phyloP scores from a whole-genome alignment of 2,113 vertebrate species.

The rat (Rattus norvegicus) region GRCr8 NC_086025.1:120274001-120274500 shows the following conservation, averaged over 20 bases:
- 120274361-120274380: background rate
- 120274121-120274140: accelerated
- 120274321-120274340: conserved; percentile 71
- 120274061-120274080: background rate
- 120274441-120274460: background rate
- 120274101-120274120: background rate
- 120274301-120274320: conserved; percentile 72
- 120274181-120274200: conserved; percentile 40
- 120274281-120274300: conserved; percentile 75
- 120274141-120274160: conserved; percentile 42
- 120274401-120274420: conserved; percentile 1
- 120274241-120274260: conserved; percentile 71
- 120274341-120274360: conserved; percentile 54
- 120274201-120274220: conserved; percentile 52
- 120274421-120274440: background rate
- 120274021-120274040: accelerated
- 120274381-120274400: background rate
- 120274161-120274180: background rate
- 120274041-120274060: accelerated
- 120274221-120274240: conserved; percentile 50
- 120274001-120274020: accelerated
- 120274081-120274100: background rate
- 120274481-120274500: background rate
- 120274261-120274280: conserved; percentile 47
- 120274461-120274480: background rate